Conservation (phyloP, 1,140 invertebrate species). For the Druon quercuslanigerum region DNA sequence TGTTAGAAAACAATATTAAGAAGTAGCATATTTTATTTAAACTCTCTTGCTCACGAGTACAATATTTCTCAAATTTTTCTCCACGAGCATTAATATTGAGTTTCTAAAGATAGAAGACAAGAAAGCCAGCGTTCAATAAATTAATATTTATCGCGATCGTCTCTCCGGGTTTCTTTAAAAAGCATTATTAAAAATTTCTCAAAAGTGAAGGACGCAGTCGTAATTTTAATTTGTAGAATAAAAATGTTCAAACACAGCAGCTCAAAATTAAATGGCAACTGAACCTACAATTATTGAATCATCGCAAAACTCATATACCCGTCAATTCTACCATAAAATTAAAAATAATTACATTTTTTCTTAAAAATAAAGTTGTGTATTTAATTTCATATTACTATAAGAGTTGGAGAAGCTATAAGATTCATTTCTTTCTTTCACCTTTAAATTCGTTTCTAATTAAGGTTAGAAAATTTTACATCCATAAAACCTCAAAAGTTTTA, state of each 20-base stretch:
- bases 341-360: no score
- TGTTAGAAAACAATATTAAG: no score
- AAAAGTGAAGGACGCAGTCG: no score
- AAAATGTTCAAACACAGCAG: no score
- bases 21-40: no score
- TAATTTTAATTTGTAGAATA: no score
- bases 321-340: no score
- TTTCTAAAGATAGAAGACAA: background rate
- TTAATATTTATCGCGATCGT: conserved; percentile 5
- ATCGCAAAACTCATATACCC: no score
- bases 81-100: background rate
- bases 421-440: background rate
- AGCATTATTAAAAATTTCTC: background rate
- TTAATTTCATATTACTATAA: background rate
- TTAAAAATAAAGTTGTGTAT: no score
- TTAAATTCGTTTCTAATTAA: conserved; percentile 19
- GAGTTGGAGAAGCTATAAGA: background rate
- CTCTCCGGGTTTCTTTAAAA: background rate
- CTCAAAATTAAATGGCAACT: no score
- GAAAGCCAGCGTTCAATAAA: background rate
- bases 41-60: no score
- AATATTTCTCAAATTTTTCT: background rate
- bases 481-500: conserved; percentile 14
- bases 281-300: no score
- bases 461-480: background rate